Conservation (phyloP, 2,113 vertebrate genomes). For the Amblyornis subalaris region DNA sequence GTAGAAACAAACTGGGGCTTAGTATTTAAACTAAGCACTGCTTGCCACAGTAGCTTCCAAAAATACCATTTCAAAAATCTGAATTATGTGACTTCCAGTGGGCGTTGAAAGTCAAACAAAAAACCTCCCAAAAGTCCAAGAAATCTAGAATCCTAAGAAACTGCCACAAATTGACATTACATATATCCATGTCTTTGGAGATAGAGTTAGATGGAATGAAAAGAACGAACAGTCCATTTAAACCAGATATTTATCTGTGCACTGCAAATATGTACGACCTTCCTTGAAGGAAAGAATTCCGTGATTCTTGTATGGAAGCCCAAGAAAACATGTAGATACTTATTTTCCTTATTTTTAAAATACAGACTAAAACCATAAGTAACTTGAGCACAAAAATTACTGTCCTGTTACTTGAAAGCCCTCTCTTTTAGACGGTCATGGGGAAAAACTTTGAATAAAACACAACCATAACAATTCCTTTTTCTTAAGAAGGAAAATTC, state of each 20-base stretch:
- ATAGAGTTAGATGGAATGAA: neutral
- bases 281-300: neutral
- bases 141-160: neutral
- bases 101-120: neutral
- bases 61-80: neutral
- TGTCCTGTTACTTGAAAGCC: neutral
- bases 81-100: neutral
- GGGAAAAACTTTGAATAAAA: neutral
- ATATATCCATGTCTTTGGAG: neutral
- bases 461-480: neutral
- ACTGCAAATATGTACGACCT: neutral
- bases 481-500: neutral
- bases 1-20: neutral
- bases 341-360: neutral
- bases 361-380: neutral
- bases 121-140: fast-evolving
- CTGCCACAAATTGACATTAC: neutral
- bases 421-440: neutral
- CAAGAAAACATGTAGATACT: neutral
- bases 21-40: neutral
- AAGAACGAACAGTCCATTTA: neutral
- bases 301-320: neutral
- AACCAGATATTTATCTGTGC: neutral
- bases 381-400: neutral
- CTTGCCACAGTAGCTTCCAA: neutral